Evolutionary conservation across 2,113 vertebrate species (phyloP).

Genomic region (Polypterus senegalus): DNA sequence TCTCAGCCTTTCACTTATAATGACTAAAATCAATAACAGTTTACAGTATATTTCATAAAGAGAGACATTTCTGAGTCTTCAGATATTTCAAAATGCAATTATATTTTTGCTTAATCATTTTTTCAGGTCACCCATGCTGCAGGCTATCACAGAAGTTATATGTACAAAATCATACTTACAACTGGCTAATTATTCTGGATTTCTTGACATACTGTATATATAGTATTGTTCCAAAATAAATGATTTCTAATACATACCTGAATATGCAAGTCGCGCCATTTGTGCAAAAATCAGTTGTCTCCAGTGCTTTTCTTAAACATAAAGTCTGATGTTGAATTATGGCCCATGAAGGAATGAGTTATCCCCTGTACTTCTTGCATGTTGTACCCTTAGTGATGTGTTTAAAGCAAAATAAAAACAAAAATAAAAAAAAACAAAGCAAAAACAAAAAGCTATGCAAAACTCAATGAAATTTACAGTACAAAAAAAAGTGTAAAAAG

Average conservation of each 20-base stretch:
- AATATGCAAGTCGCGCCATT: conserved; percentile 20
- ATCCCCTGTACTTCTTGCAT: conserved; percentile 57
- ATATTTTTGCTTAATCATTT: too few species aligned
- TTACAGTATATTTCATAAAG: too few species aligned
- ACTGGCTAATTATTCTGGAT: too few species aligned
- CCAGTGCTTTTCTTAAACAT: conserved; percentile 63
- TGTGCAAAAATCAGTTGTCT: conserved; percentile 44
- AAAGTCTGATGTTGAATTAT: conserved; percentile 41
- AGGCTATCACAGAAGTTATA: too few species aligned
- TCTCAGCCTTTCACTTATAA: too few species aligned
- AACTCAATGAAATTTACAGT: conserved; percentile 54
- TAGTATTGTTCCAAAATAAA: neutral
- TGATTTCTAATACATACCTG: conserved; percentile 18
- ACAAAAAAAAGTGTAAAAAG: conserved; percentile 92
- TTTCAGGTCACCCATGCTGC: too few species aligned
- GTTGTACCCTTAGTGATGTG: conserved; percentile 62
- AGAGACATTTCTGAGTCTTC: too few species aligned
- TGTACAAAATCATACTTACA: too few species aligned
- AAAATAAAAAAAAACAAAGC: conserved; percentile 49
- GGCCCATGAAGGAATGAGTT: conserved; percentile 58
- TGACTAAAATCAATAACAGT: too few species aligned
- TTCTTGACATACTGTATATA: conserved; percentile 4
- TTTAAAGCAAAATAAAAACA: conserved; percentile 64
- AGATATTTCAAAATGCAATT: too few species aligned
- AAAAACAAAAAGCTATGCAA: conserved; percentile 2